Evolutionary conservation across 2,113 vertebrate species (phyloP), one percentile per base, ranked within the genome.

Genomic region (Pipa parva): DNA sequence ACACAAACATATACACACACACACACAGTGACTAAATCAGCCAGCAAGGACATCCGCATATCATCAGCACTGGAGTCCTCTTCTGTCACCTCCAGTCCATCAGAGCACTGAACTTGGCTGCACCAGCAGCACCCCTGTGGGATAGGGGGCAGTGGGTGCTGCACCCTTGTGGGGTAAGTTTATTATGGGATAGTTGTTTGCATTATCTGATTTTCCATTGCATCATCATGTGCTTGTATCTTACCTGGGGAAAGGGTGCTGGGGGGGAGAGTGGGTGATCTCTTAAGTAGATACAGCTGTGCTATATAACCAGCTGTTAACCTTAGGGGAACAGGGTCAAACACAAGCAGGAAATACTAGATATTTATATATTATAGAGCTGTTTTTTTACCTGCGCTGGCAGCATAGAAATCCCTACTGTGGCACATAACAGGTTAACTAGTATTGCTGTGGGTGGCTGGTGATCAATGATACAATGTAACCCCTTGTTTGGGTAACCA

Each of bases 51-150:
- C 56, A 57, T 54, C 29, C 10, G 6, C 17, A 56, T 25, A 12
- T 25, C 36, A 49, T 28, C 54, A 27, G 28, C 46, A 17, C 24
- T 67, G 33, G 20, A 52, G 21, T 51, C 22, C 11, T 46, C 64
- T 36, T 6, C 26, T 28, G 52, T 29, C 63, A 49, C 55, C 31
- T 13, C 11, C 45, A 51, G 29, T 55, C 57, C 54, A 3, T 18
- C 24, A 21, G 48, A 29, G 31, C 28, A 63, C 7, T 51, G 39
- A 70, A 70, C 48, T 70, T 70, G 56, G 13, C 48, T 20, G 22
- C 31, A 45, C n/a, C n/a, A n/a, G n/a, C 65, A 68, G 31, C 24
- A 13, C 22, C 65, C 48, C 29, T 18, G 31, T 21, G 50, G 46
- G 52, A 18, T 12, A 33, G 28, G 4, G 26, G 18, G 17, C 39